phyloP scores from a whole-genome alignment of 1,140 invertebrate genomes.

The Pseudachorutes palmiensis region DNA sequence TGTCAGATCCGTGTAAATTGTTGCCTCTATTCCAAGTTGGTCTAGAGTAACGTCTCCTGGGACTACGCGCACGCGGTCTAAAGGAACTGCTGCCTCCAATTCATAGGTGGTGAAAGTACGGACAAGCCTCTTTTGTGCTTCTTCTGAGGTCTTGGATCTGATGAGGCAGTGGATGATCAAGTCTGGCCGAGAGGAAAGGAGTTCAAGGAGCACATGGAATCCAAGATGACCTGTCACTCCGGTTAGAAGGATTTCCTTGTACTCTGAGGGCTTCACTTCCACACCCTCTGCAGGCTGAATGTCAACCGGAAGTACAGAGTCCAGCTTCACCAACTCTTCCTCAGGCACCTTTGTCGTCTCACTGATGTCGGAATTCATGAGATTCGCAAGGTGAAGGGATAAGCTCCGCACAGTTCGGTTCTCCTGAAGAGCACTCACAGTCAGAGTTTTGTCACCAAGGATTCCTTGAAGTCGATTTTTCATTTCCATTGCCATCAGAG shows the following conservation, averaged over 20 bases:
- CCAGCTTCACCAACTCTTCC: background rate
- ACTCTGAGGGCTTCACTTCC: background rate
- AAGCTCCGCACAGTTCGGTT: background rate
- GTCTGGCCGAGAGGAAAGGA: background rate
- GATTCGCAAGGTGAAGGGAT: background rate
- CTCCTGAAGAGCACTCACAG: conserved; percentile 1
- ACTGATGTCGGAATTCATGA: background rate
- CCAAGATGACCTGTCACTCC: conserved; percentile 10
- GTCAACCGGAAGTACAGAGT: conserved; percentile 1
- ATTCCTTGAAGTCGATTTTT: conserved; percentile 18
- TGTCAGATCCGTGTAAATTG: conserved; percentile 8
- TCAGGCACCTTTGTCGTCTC: background rate
- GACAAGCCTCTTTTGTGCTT: background rate
- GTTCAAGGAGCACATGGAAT: background rate
- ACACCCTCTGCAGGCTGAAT: background rate
- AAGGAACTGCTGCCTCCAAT: background rate
- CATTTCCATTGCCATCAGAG: conserved; percentile 26
- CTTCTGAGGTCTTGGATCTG: background rate
- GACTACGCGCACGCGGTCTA: background rate
- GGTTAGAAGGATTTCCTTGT: conserved; percentile 5
- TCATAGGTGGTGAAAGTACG: background rate
- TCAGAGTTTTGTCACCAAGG: background rate
- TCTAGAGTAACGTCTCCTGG: conserved; percentile 7
- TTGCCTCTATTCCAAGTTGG: conserved; percentile 4
- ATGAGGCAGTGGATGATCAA: background rate